Evolutionary conservation across 2,797 vertebrate species (phyloP).

Genomic region (Sitta carolinensis): DNA sequence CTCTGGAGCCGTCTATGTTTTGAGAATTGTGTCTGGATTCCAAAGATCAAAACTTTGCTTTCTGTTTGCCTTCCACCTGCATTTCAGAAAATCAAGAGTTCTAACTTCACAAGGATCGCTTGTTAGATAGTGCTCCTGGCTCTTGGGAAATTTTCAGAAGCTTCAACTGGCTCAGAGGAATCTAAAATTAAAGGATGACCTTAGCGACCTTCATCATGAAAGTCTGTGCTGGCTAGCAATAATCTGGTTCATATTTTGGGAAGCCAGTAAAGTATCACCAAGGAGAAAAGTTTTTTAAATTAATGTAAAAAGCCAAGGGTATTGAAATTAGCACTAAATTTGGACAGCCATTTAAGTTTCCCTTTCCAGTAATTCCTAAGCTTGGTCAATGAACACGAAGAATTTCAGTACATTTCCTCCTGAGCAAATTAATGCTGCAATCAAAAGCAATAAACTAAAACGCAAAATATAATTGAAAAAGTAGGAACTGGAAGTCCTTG

Average conservation of each 20-base stretch:
- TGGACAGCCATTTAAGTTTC: background rate
- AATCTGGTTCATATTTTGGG: background rate
- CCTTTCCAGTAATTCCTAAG: conserved; percentile 10
- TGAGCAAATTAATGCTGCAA: conserved; percentile 32
- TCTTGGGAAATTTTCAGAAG: background rate
- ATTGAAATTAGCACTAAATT: background rate
- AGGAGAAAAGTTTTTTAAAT: conserved; percentile 19
- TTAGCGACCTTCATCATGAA: conserved; percentile 5
- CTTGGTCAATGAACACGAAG: background rate
- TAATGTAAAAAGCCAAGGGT: background rate
- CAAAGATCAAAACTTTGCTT: conserved; percentile 27
- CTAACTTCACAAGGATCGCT: background rate
- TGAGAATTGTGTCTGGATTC: background rate
- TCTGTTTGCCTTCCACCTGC: background rate
- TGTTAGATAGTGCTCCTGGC: background rate
- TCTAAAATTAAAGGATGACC: conserved; percentile 21
- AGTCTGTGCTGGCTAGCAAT: background rate
- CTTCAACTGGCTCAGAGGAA: background rate
- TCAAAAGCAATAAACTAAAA: conserved; percentile 47
- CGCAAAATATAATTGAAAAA: conserved; percentile 21
- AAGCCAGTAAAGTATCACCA: conserved; percentile 2
- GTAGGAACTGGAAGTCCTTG: background rate
- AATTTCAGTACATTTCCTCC: conserved; percentile 31
- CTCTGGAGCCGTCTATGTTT: background rate
- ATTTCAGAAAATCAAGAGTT: background rate